Percentiles rank a stretch among this genome's conserved stretches.
These are phyloP conservation scores for Odocoileus hemionus DNA, from an alignment of 2,113 vertebrate genomes.

Conservation along the genomic window DNA sequence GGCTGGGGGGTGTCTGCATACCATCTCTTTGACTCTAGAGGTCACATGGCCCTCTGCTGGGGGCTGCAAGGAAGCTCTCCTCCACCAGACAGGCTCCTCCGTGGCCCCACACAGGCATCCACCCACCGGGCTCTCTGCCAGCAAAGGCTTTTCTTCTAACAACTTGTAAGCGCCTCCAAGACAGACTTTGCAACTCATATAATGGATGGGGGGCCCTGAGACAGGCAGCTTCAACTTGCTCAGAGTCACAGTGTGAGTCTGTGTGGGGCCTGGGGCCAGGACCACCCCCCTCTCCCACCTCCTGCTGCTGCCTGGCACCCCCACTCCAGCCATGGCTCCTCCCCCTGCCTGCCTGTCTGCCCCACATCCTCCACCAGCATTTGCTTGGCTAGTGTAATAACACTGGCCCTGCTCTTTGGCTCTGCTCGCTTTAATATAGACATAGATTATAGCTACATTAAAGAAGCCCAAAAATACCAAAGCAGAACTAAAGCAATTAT, in stretches of 20 bases:
- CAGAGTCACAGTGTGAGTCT: background rate
- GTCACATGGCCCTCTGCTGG: background rate
- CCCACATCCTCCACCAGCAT: background rate
- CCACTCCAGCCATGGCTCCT: background rate
- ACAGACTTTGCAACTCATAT: background rate
- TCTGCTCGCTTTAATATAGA: constrained; percentile 58
- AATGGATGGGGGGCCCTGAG: background rate
- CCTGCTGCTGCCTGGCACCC: too few relatives aligned
- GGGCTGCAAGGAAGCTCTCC: background rate
- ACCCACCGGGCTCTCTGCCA: background rate
- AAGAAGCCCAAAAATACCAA: constrained; percentile 76
- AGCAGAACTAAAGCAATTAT: constrained; percentile 86
- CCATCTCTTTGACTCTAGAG: background rate
- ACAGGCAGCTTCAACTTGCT: background rate
- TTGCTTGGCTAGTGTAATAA: constrained; percentile 1
- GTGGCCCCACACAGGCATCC: accelerated
- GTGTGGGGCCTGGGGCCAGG: background rate
- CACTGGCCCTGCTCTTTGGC: constrained; percentile 39
- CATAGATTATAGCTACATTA: constrained; percentile 79
- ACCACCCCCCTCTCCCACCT: background rate
- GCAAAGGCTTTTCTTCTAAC: background rate
- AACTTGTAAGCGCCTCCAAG: background rate
- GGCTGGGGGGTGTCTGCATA: accelerated
- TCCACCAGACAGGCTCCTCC: background rate
- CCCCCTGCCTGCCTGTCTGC: background rate